Percentiles rank a stretch among this genome's conserved stretches.
These are phyloP conservation scores for Didymodactylos carnosus DNA, from an alignment of 2,888 invertebrate species.

Conservation along the genomic window DNA sequence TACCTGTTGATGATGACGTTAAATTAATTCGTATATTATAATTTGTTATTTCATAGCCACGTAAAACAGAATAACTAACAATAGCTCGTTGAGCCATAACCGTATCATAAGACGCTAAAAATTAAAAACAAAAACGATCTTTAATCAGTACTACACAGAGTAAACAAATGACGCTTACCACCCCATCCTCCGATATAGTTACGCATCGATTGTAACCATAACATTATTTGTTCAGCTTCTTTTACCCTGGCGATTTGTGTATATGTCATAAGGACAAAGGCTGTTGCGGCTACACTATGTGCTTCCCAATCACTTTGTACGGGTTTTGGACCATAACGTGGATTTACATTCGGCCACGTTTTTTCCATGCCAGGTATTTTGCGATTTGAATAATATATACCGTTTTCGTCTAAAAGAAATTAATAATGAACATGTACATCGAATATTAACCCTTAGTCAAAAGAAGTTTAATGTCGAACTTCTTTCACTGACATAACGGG, in stretches of 20 bases:
- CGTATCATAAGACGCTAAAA: constrained; percentile 3
- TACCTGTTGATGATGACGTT: constrained; percentile 14
- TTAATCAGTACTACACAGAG: constrained; percentile 12
- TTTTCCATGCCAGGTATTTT: constrained; percentile 11
- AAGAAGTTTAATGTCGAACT: no score
- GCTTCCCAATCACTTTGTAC: constrained; percentile 42
- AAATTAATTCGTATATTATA: constrained; percentile 12
- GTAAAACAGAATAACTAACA: constrained; percentile 3
- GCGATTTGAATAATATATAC: constrained; percentile 27
- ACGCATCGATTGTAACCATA: constrained; percentile 30
- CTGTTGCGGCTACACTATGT: constrained; percentile 73
- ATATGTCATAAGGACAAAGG: constrained; percentile 70
- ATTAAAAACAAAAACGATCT: background rate
- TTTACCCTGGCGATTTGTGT: constrained; percentile 18
- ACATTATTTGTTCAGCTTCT: constrained; percentile 21
- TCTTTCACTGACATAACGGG: no score
- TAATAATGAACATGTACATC: background rate
- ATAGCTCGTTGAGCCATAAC: constrained; percentile 10
- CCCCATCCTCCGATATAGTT: constrained; percentile 26
- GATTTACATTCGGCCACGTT: constrained; percentile 17
- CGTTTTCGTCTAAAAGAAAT: constrained; percentile 19
- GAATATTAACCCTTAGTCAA: no score
- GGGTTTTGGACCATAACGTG: constrained; percentile 21
- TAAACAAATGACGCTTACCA: constrained; percentile 24
- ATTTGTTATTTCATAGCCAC: constrained; percentile 5